A percentile compares a stretch with the other conserved stretches of the same genome.
Conservation (phyloP, 2,797 vertebrate genomes). For the Sternotherus odoratus region DNA sequence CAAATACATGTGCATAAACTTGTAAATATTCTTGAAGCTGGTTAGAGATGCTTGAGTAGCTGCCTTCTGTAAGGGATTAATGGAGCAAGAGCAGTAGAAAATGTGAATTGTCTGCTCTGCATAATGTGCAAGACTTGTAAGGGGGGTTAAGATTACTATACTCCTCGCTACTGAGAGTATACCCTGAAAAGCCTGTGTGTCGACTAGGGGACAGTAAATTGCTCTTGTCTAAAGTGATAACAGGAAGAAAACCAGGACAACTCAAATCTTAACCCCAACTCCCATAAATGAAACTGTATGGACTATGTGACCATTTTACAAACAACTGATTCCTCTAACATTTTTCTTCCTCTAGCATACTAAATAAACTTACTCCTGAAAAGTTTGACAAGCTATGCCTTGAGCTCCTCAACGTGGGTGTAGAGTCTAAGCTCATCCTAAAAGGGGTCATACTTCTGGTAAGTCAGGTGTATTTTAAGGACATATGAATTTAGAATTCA, state of each 20-base stretch:
- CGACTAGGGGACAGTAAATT: too few relatives aligned
- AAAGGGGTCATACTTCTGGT: conserved; percentile 99
- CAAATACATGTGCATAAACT: neutral
- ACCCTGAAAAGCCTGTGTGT: neutral
- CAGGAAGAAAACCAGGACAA: neutral
- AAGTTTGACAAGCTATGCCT: conserved; percentile 99
- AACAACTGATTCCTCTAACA: neutral
- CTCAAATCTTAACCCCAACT: neutral
- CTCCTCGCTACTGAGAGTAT: neutral
- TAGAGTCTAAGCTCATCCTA: conserved; percentile 99
- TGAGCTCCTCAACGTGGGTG: conserved; percentile 99
- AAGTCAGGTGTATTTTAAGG: conserved; percentile 61
- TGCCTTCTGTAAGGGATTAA: too few relatives aligned
- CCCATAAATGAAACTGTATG: neutral
- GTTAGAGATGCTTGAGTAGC: neutral
- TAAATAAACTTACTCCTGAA: conserved; percentile 99
- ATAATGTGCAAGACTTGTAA: neutral
- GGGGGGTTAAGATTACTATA: neutral
- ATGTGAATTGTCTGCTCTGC: neutral
- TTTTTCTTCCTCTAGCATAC: conserved; percentile 86
- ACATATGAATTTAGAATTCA: neutral
- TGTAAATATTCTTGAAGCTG: neutral
- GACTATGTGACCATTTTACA: neutral
- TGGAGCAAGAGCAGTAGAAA: neutral
- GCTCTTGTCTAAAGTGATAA: neutral